Evolutionary conservation across 2,113 vertebrate genomes (phyloP).

Genomic region (Cairina moschata): DNA sequence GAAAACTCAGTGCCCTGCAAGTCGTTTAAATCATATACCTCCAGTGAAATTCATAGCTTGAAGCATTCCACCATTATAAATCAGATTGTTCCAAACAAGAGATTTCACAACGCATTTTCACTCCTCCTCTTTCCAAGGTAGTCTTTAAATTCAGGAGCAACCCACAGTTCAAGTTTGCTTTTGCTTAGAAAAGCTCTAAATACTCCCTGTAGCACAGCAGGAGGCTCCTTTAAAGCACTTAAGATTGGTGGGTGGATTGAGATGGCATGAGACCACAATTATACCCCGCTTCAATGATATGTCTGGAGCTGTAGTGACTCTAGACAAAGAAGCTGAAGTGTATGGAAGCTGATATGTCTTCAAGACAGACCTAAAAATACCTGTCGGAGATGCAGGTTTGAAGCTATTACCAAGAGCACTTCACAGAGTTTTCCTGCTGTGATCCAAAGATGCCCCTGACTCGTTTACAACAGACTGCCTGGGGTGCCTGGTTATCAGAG

Average conservation of each 20-base stretch:
- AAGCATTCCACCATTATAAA: neutral
- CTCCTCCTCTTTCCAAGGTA: neutral
- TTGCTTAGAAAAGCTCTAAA: slow-evolving; percentile 67
- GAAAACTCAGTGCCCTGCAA: neutral
- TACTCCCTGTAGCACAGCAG: slow-evolving; percentile 71
- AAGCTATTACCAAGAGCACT: slow-evolving; percentile 65
- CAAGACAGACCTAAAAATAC: slow-evolving; percentile 82
- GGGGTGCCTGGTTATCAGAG: slow-evolving; percentile 4
- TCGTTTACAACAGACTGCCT: slow-evolving; percentile 47
- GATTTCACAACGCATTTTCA: neutral
- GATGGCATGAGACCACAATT: slow-evolving; percentile 78
- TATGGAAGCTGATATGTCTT: slow-evolving; percentile 68
- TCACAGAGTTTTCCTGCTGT: slow-evolving; percentile 68
- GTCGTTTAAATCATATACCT: neutral
- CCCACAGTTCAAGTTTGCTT: slow-evolving; percentile 59
- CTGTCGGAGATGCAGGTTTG: slow-evolving; percentile 67
- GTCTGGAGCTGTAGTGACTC: slow-evolving; percentile 72
- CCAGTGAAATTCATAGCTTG: neutral
- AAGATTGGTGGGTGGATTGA: slow-evolving; percentile 76
- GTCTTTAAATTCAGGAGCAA: slow-evolving; percentile 33
- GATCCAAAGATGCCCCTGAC: slow-evolving; percentile 49
- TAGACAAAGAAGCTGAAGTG: slow-evolving; percentile 75
- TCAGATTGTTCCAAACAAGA: neutral
- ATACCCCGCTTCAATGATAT: slow-evolving; percentile 70
- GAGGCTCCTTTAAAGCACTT: slow-evolving; percentile 56